phyloP scores from a whole-genome alignment of 53 echinoderm and acorn worm genomes.

The Echinarachnius parma region DNA sequence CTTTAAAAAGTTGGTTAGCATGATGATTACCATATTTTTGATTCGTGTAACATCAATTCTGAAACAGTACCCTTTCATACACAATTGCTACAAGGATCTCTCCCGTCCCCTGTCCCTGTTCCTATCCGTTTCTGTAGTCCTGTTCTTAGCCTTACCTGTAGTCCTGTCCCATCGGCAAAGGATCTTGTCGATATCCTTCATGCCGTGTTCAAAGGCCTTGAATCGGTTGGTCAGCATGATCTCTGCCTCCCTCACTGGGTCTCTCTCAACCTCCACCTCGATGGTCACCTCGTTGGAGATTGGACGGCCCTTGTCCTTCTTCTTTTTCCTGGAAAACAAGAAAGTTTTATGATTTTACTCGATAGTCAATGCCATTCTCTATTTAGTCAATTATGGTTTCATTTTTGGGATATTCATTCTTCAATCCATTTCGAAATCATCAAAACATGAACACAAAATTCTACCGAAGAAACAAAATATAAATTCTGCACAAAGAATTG shows the following conservation, averaged over 20 bases:
- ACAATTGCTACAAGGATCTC: too few species aligned
- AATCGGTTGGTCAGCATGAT: constrained; percentile 74
- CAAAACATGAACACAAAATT: too few species aligned
- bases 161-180: constrained; percentile 91
- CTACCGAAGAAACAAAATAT: too few species aligned
- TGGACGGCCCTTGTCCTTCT: constrained; percentile 90
- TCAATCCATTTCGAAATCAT: too few species aligned
- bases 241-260: constrained; percentile 87
- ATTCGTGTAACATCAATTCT: too few species aligned
- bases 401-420: too few species aligned
- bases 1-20: constrained; percentile 77
- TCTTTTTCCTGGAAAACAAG: constrained; percentile 77
- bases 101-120: too few species aligned
- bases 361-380: too few species aligned
- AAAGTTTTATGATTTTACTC: neutral
- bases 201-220: constrained; percentile 93
- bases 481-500: too few species aligned
- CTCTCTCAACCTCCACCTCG: constrained; percentile 68
- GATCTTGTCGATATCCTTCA: constrained; percentile 91
- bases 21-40: constrained; percentile 66
- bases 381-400: too few species aligned
- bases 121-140: too few species aligned
- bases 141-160: constrained; percentile 84
- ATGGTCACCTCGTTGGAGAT: constrained; percentile 84
- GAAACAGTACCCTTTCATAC: too few species aligned